phyloP scores from a whole-genome alignment of 2,797 vertebrate genomes.

The Tympanoctomys barrerae region DNA sequence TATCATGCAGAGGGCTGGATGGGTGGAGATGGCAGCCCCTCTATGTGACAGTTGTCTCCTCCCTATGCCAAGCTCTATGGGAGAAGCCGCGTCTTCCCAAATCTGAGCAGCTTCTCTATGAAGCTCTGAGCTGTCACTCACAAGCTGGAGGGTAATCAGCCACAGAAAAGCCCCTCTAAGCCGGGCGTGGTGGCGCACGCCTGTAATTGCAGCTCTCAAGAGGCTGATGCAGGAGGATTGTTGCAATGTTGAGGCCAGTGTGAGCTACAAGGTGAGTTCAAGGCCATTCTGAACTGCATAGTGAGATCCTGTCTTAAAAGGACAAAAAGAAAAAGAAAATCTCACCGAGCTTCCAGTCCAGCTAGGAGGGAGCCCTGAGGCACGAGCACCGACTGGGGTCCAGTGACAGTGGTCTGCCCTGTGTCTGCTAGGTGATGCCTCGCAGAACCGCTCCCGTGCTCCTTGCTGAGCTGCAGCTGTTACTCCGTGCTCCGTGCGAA shows the following conservation, averaged over 20 bases:
- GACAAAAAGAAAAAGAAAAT: too few species aligned
- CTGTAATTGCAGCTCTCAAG: too few species aligned
- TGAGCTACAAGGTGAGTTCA: too few species aligned
- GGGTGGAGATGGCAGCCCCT: not conserved
- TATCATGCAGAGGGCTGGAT: not conserved
- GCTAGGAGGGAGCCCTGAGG: not conserved
- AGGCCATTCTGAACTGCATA: too few species aligned
- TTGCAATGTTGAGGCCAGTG: too few species aligned
- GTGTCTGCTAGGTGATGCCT: not conserved
- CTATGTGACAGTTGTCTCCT: rapidly evolving
- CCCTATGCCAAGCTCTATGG: not conserved
- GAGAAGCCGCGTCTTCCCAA: not conserved
- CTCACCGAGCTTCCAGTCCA: rapidly evolving
- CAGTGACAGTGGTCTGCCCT: not conserved
- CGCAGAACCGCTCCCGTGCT: rapidly evolving
- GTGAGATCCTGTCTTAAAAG: too few species aligned
- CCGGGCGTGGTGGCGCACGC: too few species aligned
- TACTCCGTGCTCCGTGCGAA: not conserved
- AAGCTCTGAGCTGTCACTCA: not conserved
- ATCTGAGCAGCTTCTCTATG: not conserved
- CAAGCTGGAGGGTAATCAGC: not conserved
- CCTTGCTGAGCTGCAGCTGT: not conserved
- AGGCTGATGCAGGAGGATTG: too few species aligned
- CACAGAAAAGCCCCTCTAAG: not conserved
- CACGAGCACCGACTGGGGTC: rapidly evolving